phyloP scores from a whole-genome alignment of 2,113 vertebrate species.

The Chamaetylas fuelleborni region DNA sequence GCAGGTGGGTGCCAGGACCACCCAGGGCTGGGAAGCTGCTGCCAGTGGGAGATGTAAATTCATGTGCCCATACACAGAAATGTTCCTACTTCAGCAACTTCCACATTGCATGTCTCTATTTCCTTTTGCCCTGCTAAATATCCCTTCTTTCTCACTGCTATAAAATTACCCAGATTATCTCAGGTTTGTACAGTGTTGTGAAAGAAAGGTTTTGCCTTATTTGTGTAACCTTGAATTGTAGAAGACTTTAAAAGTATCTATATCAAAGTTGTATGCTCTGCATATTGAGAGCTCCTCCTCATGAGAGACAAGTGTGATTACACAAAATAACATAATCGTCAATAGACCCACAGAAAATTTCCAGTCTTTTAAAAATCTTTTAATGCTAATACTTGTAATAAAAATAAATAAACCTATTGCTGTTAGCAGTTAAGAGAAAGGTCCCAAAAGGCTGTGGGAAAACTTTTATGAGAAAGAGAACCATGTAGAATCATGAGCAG shows the following conservation, averaged over 20 bases:
- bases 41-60: neutral
- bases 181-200: neutral
- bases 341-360: neutral
- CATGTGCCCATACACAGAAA: neutral
- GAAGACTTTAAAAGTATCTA: neutral
- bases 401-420: neutral
- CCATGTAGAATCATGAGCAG: neutral
- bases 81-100: neutral
- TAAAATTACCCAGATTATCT: neutral
- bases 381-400: neutral
- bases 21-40: neutral
- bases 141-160: neutral
- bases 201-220: neutral
- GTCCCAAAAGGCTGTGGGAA: neutral
- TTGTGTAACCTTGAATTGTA: neutral
- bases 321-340: neutral
- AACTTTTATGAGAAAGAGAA: neutral
- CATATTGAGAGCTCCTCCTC: neutral
- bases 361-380: neutral
- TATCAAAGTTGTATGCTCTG: neutral
- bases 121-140: neutral
- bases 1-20: fast-evolving
- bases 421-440: neutral
- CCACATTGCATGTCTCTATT: neutral
- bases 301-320: neutral